phyloP scores from a whole-genome alignment of 2,888 invertebrate genomes.

The Dynastes maya region DNA sequence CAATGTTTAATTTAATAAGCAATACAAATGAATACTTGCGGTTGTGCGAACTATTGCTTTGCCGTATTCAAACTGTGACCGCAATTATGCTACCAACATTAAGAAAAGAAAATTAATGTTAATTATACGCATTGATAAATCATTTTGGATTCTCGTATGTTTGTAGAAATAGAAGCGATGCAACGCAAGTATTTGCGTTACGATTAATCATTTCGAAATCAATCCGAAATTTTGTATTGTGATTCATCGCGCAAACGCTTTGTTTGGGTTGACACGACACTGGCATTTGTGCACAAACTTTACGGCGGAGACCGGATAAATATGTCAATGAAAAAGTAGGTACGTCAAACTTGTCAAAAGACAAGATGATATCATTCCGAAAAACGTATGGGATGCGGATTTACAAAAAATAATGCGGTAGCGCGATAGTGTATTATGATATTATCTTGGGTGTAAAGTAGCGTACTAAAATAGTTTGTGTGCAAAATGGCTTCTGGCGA shows the following conservation, averaged over 20 bases:
- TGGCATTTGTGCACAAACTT: too few species aligned
- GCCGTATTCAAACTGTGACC: too few species aligned
- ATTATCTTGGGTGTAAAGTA: slow-evolving; percentile 19
- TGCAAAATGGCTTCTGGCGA: slow-evolving; percentile 87
- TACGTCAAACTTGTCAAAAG: slow-evolving; percentile 72
- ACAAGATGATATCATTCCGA: slow-evolving; percentile 69
- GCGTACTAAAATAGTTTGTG: slow-evolving; percentile 34
- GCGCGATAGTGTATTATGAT: slow-evolving; percentile 39
- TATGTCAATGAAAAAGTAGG: slow-evolving; percentile 63
- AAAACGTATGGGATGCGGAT: slow-evolving; percentile 56
- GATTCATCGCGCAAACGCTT: slow-evolving; percentile 6
- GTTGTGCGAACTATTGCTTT: too few species aligned
- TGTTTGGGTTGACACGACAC: not conserved
- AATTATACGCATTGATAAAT: too few species aligned
- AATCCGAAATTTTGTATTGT: too few species aligned
- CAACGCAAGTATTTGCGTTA: not conserved
- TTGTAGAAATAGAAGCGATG: too few species aligned
- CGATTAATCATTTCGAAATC: too few species aligned
- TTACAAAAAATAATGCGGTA: slow-evolving; percentile 31
- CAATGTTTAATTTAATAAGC: too few species aligned
- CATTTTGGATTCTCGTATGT: too few species aligned
- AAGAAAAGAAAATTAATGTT: too few species aligned
- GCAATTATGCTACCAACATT: too few species aligned
- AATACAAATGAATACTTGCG: too few species aligned
- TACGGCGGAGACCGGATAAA: not conserved